Percentiles rank a stretch among this genome's conserved stretches.
Conservation (phyloP, 1,140 invertebrate species). For the Semibalanus balanoides region DNA sequence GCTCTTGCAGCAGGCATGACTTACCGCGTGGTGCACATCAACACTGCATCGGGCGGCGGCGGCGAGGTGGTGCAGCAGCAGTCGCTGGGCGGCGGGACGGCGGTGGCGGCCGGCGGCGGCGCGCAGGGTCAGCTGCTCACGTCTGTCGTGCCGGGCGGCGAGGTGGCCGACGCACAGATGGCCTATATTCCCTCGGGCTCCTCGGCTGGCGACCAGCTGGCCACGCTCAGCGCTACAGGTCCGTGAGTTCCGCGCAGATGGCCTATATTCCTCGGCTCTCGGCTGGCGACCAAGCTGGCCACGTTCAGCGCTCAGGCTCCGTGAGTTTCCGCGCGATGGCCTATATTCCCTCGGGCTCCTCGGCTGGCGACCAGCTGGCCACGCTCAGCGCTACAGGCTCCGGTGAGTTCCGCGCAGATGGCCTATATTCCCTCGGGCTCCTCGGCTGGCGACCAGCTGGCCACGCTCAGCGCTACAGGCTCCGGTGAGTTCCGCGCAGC, state of each 20-base stretch:
- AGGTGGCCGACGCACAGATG: constrained; percentile 1
- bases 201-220: neutral
- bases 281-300: too few species aligned
- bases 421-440: neutral
- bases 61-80: neutral
- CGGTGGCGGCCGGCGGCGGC: neutral
- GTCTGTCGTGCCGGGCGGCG: neutral
- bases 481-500: too few species aligned
- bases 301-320: too few species aligned
- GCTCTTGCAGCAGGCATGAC: neutral
- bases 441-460: neutral
- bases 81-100: neutral
- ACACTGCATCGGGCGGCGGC: neutral
- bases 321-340: too few species aligned
- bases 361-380: neutral
- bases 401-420: too few species aligned
- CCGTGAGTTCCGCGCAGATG: too few species aligned
- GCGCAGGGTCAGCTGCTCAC: neutral
- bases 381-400: too few species aligned
- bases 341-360: neutral
- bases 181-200: neutral
- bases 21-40: constrained; percentile 5
- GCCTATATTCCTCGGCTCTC: too few species aligned
- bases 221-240: neutral
- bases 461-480: too few species aligned